Percentiles rank a stretch among this genome's conserved stretches.
Conservation (phyloP, 1,140 invertebrate species). For the Eriosoma lanigerum region DNA sequence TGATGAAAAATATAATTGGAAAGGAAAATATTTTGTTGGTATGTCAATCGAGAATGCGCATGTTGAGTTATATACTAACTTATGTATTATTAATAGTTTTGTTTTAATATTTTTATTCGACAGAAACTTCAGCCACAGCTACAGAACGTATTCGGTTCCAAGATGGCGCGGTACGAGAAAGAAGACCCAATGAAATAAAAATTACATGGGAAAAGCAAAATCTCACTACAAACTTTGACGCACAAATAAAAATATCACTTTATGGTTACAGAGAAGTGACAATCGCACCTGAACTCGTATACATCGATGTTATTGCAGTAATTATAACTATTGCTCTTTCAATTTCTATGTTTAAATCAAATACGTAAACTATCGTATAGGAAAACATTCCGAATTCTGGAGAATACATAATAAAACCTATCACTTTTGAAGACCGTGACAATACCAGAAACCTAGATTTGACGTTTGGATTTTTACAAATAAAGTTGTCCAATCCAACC, state of each 20-base stretch:
- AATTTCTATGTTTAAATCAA: slow-evolving; percentile 5
- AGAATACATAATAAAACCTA: slow-evolving; percentile 68
- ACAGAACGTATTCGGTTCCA: slow-evolving; percentile 81
- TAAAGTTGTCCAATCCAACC: slow-evolving; percentile 82
- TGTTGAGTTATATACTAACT: no score
- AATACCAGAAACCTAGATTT: slow-evolving; percentile 71
- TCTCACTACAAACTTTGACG: slow-evolving; percentile 76
- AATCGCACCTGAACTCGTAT: slow-evolving; percentile 69
- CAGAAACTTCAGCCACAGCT: slow-evolving; percentile 83
- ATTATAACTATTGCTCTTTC: slow-evolving; percentile 15
- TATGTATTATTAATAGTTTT: not conserved
- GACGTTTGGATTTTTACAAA: slow-evolving; percentile 86
- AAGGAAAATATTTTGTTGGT: slow-evolving; percentile 89
- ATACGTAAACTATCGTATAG: slow-evolving; percentile 60
- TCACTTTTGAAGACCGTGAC: slow-evolving; percentile 68
- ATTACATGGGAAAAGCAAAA: slow-evolving; percentile 82
- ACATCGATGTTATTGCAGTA: slow-evolving; percentile 64
- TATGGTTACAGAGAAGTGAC: slow-evolving; percentile 85
- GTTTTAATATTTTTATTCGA: slow-evolving; percentile 52
- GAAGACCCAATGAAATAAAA: slow-evolving; percentile 70
- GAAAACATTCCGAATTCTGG: slow-evolving; percentile 67
- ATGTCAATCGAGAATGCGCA: slow-evolving; percentile 57
- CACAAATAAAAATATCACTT: slow-evolving; percentile 75
- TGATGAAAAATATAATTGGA: slow-evolving; percentile 83
- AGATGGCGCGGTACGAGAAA: slow-evolving; percentile 71